Conservation (phyloP, 2,113 vertebrate genomes). For the Erpornis zantholeuca region DNA sequence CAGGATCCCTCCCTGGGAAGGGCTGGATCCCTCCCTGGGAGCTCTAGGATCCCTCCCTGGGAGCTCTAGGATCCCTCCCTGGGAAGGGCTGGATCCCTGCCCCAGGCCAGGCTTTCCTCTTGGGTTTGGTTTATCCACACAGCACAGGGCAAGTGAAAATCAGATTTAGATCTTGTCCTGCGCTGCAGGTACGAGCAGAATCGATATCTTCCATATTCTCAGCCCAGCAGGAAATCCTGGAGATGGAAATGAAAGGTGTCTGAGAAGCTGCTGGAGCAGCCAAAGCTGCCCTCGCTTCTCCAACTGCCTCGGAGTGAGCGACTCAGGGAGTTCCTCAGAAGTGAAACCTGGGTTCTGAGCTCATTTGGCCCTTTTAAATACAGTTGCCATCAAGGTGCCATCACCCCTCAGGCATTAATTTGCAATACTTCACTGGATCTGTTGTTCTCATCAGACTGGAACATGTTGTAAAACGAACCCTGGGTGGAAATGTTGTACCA, state of each 20-base stretch:
- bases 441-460: not conserved
- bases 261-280: not conserved
- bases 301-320: not conserved
- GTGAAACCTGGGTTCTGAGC: not conserved
- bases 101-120: not conserved
- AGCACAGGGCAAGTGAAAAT: not conserved
- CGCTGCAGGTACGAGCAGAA: not conserved
- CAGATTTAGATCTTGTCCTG: not conserved
- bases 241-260: constrained; percentile 25
- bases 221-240: not conserved
- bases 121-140: not conserved
- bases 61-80: not conserved
- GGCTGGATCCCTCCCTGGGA: too few relatives aligned
- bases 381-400: not conserved
- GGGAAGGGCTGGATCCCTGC: not conserved
- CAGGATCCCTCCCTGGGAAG: not conserved
- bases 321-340: not conserved
- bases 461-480: not conserved
- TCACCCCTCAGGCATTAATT: not conserved
- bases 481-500: not conserved
- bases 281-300: not conserved
- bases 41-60: not conserved
- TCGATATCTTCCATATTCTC: not conserved
- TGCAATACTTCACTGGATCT: not conserved
- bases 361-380: not conserved